Base-by-base conservation (phyloP, 2,797 vertebrate species). In the Paguma larvata region DNA sequence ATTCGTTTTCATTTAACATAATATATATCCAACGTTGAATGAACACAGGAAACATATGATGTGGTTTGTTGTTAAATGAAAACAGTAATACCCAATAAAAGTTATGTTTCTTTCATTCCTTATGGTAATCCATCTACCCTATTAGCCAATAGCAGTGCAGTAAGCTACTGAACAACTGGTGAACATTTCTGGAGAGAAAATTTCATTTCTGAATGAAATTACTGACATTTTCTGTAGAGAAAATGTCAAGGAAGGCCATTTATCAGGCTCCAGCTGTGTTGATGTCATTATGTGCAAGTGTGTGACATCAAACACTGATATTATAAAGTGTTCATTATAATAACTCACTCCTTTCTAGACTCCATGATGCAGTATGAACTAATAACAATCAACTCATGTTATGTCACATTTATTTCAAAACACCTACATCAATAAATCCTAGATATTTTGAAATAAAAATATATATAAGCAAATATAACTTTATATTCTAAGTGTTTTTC, bases 1-100 rank as follows among this genome's bases (percentile, higher is more conserved):
- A 93, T 94, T 96, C 51, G 62, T 90, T 91, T 85, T 97, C 78
- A 97, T 78, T 95, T 96, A 78, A 53, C 44, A 92, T 94, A 65
- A 97, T 92, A 92, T 75, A 93, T 91, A 94, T 30, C 41, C 83
- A 5, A 67, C 15, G 27, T 53, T 85, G 70, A 95, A 92, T 44
- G 89, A 59, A 56, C 62, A 34, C 6, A 95, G 75, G 30, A 91
- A 8, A 89, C 46, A 72, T 70, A 97, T 4, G 72, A 75, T 92
- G 78, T 73, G 15, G 48, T 67, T 73, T 95, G 51, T 92, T 93
- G 62, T 73, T 94, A 94, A 96, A 92, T 68, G 63, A 46, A 87
- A 97, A 89, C 25, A 89, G 65, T 77, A 73, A 65, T 48, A 63
- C 25, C 78, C 56, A 91, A 48, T 84, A 67, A 85, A 92, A 86